Evolutionary conservation across 1,140 invertebrate species (phyloP).

Genomic region (Tetramorium simillimum): DNA sequence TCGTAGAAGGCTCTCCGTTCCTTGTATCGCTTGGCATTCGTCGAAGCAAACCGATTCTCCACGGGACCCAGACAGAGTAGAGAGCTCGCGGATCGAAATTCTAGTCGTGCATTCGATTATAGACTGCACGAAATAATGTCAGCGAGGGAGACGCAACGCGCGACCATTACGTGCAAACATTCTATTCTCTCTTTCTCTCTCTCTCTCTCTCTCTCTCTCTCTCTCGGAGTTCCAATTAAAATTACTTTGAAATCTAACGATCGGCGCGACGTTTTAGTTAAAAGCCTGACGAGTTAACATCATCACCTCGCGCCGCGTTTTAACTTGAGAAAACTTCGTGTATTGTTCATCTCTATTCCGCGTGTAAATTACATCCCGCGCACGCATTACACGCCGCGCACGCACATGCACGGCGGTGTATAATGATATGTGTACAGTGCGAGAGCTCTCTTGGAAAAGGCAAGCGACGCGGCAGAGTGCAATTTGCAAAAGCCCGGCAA

Average conservation of each 20-base stretch:
- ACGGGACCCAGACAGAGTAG: neutral
- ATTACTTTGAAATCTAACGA: slow-evolving; percentile 25
- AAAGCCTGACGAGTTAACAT: neutral
- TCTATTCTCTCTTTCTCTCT: slow-evolving; percentile 26
- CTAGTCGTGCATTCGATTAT: neutral
- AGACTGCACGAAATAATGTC: slow-evolving; percentile 13
- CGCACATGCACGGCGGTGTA: neutral
- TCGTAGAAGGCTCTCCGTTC: slow-evolving; percentile 30
- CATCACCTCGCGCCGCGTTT: neutral
- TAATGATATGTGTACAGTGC: slow-evolving; percentile 13
- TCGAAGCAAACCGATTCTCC: slow-evolving; percentile 32
- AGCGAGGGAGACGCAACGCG: neutral
- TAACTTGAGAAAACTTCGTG: slow-evolving; percentile 4
- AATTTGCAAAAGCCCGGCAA: slow-evolving; percentile 34
- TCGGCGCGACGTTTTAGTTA: slow-evolving; percentile 41
- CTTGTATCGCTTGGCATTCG: slow-evolving; percentile 43
- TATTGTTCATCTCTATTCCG: neutral
- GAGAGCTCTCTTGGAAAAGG: slow-evolving; percentile 24
- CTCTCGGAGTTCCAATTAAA: slow-evolving; percentile 10
- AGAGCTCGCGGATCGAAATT: slow-evolving; percentile 53
- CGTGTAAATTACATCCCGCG: slow-evolving; percentile 15
- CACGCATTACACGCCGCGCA: neutral
- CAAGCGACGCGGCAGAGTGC: neutral
- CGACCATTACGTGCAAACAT: slow-evolving; percentile 55
- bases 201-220: slow-evolving; percentile 33